Evolutionary conservation across 2,888 invertebrate species (phyloP), one percentile per base, ranked within the genome.

Genomic region (Cephalotes varians): DNA sequence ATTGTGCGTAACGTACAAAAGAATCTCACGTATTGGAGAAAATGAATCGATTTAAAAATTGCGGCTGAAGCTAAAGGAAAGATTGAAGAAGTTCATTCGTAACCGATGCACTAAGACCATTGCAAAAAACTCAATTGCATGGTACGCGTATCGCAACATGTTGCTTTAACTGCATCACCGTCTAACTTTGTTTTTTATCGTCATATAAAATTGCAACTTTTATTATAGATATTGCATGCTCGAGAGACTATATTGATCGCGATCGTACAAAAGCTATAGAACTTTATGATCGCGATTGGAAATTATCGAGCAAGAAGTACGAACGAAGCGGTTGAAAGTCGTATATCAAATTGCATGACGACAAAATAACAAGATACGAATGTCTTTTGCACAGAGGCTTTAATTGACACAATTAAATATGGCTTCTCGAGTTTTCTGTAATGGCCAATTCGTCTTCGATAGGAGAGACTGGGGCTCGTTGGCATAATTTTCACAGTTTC

Each of bases 81-180:
- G 6, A 58, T 81, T 82, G 37, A 60, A 44, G 9, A 67, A n/a
- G 69, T 79, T 40, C 21, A 47, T 15, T 47, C 12, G 83, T 83
- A 87, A 21, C 65, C 77, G 82, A 84, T 79, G 21, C 58, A 69
- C 58, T 65, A 49, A 76, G 85, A 84, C 86, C 79, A 83, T 91
- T 87, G 86, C 87, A 88, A 88, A 87, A 88, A 86, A 87, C 64
- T 84, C 44, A 64, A 74, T 82, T 85, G 81, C 72, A 81, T 67
- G 40, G 60, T 51, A 47, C 5, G 18, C 15, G 4, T 0, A 47
- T 47, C 73, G 51, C 34, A 67, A 25, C 71, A 51, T 21, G 15
- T 58, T 37, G 34, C 12, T 37, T 67, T 77, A 25, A 79, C 18
- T 3, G 47, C n/a, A 47, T 21, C 10, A 7, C 21, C 4, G 40